Conservation (phyloP, 1,140 invertebrate genomes). For the Scaptomyza montana region DNA sequence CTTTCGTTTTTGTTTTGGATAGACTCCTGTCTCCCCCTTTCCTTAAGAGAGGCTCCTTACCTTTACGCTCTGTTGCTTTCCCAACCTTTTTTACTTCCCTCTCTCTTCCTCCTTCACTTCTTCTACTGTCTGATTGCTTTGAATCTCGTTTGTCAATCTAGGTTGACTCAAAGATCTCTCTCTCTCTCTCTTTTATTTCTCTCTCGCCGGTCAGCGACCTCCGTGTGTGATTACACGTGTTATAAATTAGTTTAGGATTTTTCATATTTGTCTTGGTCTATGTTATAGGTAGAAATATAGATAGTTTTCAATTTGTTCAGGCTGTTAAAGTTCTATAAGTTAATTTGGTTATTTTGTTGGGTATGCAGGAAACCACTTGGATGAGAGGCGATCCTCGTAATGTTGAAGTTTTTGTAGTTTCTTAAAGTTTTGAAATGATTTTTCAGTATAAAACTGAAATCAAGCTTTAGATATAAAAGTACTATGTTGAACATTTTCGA, state of each 20-base stretch:
- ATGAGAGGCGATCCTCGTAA: no score
- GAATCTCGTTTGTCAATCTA: slow-evolving; percentile 81
- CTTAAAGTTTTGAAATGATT: no score
- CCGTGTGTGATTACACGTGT: slow-evolving; percentile 71
- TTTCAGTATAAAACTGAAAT: no score
- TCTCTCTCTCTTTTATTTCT: not conserved
- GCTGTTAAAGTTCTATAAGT: not conserved
- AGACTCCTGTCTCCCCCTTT: slow-evolving; percentile 28
- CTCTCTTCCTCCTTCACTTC: not conserved
- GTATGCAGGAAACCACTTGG: no score
- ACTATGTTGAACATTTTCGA: no score
- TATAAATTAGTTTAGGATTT: slow-evolving; percentile 78
- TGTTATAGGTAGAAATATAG: slow-evolving; percentile 54
- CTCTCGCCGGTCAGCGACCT: slow-evolving; percentile 67
- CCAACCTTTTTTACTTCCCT: slow-evolving; percentile 21
- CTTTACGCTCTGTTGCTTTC: slow-evolving; percentile 69
- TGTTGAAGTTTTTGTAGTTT: no score
- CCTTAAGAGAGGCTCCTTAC: slow-evolving; percentile 60
- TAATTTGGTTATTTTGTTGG: no score
- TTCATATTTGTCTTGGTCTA: slow-evolving; percentile 17
- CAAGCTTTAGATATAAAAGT: no score
- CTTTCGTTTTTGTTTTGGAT: slow-evolving; percentile 8
- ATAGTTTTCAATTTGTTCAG: slow-evolving; percentile 38
- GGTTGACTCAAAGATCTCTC: slow-evolving; percentile 54
- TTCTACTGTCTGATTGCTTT: slow-evolving; percentile 59